Percentiles rank a stretch among this genome's conserved stretches.
Evolutionary conservation across 2,888 invertebrate genomes (phyloP).

Genomic region (Anticlea derivata): DNA sequence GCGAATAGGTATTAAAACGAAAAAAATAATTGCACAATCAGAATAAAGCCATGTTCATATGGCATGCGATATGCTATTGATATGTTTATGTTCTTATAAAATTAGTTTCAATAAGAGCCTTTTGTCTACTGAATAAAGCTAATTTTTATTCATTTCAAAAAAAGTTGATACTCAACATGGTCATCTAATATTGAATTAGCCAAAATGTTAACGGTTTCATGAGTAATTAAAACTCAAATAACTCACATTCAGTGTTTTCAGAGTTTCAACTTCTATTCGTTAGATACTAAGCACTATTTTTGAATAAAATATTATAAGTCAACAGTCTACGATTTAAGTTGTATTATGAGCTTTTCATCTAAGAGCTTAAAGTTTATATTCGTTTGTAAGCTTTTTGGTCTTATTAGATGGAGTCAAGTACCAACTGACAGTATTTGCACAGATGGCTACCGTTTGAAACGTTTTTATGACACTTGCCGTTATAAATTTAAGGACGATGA

Average conservation of each 20-base stretch:
- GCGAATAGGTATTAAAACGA: too few relatives aligned
- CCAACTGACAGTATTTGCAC: conserved; percentile 47
- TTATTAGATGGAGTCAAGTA: conserved; percentile 44
- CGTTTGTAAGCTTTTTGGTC: conserved; percentile 29
- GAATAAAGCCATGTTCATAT: too few relatives aligned
- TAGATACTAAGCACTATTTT: conserved; percentile 24
- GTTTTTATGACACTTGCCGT: conserved; percentile 40
- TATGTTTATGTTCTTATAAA: too few relatives aligned
- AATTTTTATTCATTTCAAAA: too few relatives aligned
- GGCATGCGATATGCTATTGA: too few relatives aligned
- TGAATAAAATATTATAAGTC: background rate
- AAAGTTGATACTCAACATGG: too few relatives aligned
- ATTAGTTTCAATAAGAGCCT: too few relatives aligned
- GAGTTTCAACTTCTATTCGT: conserved; percentile 4
- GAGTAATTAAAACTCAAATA: conserved; percentile 24
- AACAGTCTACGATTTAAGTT: background rate
- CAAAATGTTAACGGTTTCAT: conserved; percentile 20
- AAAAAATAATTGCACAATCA: too few relatives aligned
- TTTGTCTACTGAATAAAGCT: too few relatives aligned
- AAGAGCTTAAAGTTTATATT: background rate
- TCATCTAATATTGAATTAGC: too few relatives aligned
- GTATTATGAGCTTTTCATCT: background rate
- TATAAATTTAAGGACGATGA: conserved; percentile 40
- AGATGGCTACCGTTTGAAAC: conserved; percentile 59
- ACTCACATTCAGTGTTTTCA: conserved; percentile 13